Conservation (phyloP, 2,797 vertebrate genomes). For the Ibycter americanus region DNA sequence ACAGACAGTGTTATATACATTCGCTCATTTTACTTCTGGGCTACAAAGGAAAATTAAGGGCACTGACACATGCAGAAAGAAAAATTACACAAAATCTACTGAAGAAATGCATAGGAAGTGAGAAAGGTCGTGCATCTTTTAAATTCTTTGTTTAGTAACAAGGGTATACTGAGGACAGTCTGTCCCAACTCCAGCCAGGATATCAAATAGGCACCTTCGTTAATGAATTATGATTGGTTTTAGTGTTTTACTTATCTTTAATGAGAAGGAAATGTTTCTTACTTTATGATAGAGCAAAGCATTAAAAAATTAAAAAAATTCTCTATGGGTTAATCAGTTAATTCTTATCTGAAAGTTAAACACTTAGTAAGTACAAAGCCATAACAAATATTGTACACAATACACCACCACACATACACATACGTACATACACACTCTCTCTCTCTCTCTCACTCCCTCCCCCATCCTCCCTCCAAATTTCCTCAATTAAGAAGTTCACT, state of each 20-base stretch:
- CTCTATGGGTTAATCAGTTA: neutral
- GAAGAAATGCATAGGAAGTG: slow-evolving; percentile 57
- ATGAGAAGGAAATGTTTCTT: neutral
- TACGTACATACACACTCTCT: rapidly evolving
- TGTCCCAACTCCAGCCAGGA: neutral
- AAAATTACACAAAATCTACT: slow-evolving; percentile 35
- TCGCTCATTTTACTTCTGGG: slow-evolving; percentile 82
- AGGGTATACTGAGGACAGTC: slow-evolving; percentile 12
- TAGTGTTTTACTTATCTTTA: slow-evolving; percentile 37
- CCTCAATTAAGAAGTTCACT: slow-evolving; percentile 63
- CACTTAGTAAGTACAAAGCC: slow-evolving; percentile 45
- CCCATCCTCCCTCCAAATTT: slow-evolving; percentile 3
- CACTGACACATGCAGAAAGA: slow-evolving; percentile 1
- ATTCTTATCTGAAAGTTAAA: slow-evolving; percentile 62
- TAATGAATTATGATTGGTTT: slow-evolving; percentile 22
- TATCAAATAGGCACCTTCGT: neutral
- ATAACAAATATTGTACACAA: neutral
- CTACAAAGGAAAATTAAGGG: slow-evolving; percentile 52
- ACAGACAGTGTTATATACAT: slow-evolving; percentile 87
- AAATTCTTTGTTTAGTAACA: slow-evolving; percentile 28
- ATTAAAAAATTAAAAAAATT: neutral
- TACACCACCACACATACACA: neutral
- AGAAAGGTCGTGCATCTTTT: slow-evolving; percentile 23
- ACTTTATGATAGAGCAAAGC: neutral
- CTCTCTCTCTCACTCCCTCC: neutral